Conservation (phyloP, 2,888 invertebrate genomes). For the Drosophila nr. perissopoda region DNA sequence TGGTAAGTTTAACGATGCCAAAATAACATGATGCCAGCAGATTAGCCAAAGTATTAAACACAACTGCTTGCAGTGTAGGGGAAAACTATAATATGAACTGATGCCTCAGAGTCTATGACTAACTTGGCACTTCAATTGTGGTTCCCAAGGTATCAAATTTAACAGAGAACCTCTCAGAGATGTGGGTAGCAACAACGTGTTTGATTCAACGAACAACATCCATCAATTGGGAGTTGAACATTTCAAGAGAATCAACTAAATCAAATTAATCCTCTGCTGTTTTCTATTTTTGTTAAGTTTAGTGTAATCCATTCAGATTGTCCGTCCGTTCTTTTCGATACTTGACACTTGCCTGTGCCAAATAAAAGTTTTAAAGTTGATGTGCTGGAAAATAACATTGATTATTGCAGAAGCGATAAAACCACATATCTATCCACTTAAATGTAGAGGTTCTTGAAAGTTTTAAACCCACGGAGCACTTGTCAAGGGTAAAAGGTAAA, state of each 20-base stretch:
- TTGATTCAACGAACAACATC: conserved; percentile 1
- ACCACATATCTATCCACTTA: too few relatives aligned
- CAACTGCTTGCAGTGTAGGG: conserved; percentile 1
- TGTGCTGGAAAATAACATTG: too few relatives aligned
- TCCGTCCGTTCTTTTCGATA: not conserved
- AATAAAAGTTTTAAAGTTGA: too few relatives aligned
- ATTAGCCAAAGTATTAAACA: conserved; percentile 30
- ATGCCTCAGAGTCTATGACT: not conserved
- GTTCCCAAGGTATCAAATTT: conserved; percentile 3
- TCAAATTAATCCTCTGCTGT: not conserved
- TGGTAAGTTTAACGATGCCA: conserved; percentile 70
- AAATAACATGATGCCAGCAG: conserved; percentile 52
- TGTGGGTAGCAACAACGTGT: conserved; percentile 5
- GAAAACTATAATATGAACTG: not conserved
- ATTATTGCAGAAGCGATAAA: not conserved
- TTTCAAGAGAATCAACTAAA: not conserved
- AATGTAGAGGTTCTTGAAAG: not conserved
- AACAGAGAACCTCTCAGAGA: not conserved
- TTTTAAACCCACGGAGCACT: not conserved
- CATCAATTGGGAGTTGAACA: not conserved
- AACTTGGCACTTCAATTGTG: conserved; percentile 14
- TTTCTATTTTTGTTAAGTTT: not conserved
- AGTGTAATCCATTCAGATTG: not conserved
- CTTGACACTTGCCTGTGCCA: too few relatives aligned
- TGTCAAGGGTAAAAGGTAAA: not conserved